These are phyloP conservation scores for Coccyzus lansbergi DNA, from an alignment of 2,797 vertebrate genomes.

Conservation along the genomic window DNA sequence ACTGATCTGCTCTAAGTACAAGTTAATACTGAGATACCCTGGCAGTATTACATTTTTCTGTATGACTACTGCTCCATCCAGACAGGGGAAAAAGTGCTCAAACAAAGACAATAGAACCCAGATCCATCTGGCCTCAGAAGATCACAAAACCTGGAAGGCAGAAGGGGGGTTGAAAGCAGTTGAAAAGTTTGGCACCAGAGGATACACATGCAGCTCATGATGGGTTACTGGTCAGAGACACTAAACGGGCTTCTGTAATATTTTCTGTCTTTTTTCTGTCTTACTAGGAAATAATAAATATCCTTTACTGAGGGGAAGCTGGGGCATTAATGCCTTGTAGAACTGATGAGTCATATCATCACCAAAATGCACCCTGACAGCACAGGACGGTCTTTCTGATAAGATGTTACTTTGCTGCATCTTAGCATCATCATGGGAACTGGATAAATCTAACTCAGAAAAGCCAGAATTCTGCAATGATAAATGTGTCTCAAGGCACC, in stretches of 20 bases:
- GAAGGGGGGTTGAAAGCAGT: neutral
- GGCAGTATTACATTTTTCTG: neutral
- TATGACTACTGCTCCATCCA: neutral
- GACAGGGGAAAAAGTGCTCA: neutral
- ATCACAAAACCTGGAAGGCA: neutral
- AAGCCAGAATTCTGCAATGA: neutral
- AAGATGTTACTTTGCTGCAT: neutral
- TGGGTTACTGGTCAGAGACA: neutral
- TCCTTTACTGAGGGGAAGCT: slow-evolving; percentile 7
- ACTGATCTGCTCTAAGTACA: neutral
- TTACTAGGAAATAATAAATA: slow-evolving; percentile 20
- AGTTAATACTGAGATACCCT: neutral
- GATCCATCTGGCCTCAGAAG: neutral
- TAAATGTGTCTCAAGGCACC: neutral
- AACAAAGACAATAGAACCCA: neutral
- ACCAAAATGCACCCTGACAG: neutral
- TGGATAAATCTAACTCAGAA: neutral
- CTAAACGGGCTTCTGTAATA: neutral
- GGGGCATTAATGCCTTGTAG: slow-evolving; percentile 15
- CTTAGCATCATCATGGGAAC: neutral
- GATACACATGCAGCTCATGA: neutral
- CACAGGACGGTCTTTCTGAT: neutral
- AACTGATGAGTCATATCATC: slow-evolving; percentile 15
- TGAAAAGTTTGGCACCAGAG: neutral
- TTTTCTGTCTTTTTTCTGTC: neutral